These are phyloP conservation scores for Eilema griseolum DNA, from an alignment of 2,888 invertebrate species.

Conservation along the genomic window DNA sequence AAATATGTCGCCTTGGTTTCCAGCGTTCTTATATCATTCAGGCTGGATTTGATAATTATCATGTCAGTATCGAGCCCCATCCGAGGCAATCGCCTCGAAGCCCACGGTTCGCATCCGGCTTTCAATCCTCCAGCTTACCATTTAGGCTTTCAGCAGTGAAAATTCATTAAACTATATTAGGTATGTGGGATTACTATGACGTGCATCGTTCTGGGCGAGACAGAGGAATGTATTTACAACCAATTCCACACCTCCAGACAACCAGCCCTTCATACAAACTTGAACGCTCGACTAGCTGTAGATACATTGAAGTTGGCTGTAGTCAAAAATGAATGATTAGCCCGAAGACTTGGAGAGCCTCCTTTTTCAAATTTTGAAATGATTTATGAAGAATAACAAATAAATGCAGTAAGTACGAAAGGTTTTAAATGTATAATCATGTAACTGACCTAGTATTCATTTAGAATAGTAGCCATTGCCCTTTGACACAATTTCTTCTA, in stretches of 20 bases:
- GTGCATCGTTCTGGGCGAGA: no score
- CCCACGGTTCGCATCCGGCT: no score
- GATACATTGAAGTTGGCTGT: slow-evolving; percentile 97
- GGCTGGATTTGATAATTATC: no score
- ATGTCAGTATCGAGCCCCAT: no score
- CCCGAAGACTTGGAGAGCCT: slow-evolving; percentile 94
- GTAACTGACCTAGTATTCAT: slow-evolving; percentile 70
- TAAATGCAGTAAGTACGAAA: slow-evolving; percentile 60
- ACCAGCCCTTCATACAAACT: slow-evolving; percentile 97
- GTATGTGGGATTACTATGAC: no score
- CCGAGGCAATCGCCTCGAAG: no score
- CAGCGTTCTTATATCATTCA: no score
- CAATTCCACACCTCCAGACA: no score
- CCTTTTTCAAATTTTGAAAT: slow-evolving; percentile 97
- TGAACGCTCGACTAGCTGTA: slow-evolving; percentile 95
- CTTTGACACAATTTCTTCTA: slow-evolving; percentile 53
- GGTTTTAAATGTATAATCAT: slow-evolving; percentile 43
- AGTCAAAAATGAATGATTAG: slow-evolving; percentile 98
- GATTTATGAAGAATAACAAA: slow-evolving; percentile 89
- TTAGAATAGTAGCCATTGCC: slow-evolving; percentile 56
- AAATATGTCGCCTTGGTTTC: not conserved
- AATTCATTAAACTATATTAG: no score
- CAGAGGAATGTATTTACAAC: no score
- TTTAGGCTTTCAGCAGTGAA: no score
- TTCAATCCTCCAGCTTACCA: no score